A percentile compares a stretch with the other conserved stretches of the same genome.
Evolutionary conservation across 2,888 invertebrate species (phyloP).

Genomic region (Encarsia formosa): DNA sequence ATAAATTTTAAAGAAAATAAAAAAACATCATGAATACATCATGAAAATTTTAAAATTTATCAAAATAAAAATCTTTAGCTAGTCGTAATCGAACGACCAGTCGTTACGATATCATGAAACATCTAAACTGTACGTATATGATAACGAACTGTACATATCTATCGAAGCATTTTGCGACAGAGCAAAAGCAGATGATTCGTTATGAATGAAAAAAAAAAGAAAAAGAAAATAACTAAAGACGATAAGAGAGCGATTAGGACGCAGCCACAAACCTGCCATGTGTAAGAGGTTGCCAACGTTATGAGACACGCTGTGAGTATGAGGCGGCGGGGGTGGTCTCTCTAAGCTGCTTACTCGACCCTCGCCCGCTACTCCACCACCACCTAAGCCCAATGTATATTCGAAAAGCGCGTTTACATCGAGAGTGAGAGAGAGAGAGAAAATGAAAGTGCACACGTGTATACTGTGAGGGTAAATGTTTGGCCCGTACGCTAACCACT

Average conservation of each 20-base stretch:
- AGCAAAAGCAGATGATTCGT: conserved; percentile 14
- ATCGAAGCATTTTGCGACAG: too few species aligned
- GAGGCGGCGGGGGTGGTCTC: conserved; percentile 70
- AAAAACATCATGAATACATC: too few species aligned
- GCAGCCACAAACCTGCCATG: conserved; percentile 66
- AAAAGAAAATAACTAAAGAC: background rate
- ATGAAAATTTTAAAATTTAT: too few species aligned
- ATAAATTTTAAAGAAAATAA: too few species aligned
- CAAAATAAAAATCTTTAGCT: too few species aligned
- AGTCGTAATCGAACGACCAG: too few species aligned
- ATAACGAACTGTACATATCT: too few species aligned
- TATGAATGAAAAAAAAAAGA: background rate
- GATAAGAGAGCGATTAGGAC: background rate
- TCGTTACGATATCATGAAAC: too few species aligned
- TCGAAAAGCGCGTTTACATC: conserved; percentile 25
- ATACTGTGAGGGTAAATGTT: conserved; percentile 8
- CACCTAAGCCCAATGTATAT: conserved; percentile 46
- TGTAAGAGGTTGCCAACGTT: conserved; percentile 71
- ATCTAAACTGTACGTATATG: too few species aligned
- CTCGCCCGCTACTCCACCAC: conserved; percentile 51
- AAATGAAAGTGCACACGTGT: background rate
- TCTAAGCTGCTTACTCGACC: conserved; percentile 58
- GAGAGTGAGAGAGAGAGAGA: conserved; percentile 1
- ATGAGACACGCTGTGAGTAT: conserved; percentile 60
- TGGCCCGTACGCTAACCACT: background rate